Percentiles rank a stretch among this genome's conserved stretches.
Evolutionary conservation across 37 sponge, comb jelly and placozoan species (phyloP).

Genomic region (Crambe crambe): DNA sequence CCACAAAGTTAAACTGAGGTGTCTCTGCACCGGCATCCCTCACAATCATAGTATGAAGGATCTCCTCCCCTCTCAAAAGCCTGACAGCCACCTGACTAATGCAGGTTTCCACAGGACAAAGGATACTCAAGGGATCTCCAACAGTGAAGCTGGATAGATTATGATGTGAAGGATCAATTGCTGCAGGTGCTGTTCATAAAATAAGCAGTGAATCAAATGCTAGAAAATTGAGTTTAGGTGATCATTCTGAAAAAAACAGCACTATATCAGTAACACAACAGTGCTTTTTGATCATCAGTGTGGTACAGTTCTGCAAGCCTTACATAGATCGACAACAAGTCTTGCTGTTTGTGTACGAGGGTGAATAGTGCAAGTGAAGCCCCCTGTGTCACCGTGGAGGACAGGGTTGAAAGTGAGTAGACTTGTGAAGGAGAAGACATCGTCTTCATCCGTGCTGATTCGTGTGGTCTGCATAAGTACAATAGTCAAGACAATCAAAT

Average conservation of each 20-base stretch:
- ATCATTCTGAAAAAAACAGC: neutral
- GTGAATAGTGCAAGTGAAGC: slow-evolving; percentile 1
- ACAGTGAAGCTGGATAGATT: neutral
- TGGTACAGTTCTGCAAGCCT: neutral
- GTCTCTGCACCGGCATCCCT: neutral
- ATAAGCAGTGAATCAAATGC: neutral
- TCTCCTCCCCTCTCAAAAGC: neutral
- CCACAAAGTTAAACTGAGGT: neutral
- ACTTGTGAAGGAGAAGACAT: neutral
- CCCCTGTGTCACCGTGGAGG: neutral
- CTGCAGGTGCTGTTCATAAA: neutral
- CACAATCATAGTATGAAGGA: neutral
- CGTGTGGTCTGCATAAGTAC: neutral
- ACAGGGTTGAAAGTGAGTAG: neutral
- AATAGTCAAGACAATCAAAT: neutral
- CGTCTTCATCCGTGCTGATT: neutral
- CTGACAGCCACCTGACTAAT: neutral
- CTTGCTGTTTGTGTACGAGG: neutral
- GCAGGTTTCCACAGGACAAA: neutral
- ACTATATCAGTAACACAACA: neutral
- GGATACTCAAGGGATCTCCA: neutral
- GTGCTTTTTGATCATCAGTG: neutral
- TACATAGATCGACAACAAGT: neutral
- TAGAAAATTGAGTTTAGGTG: neutral
- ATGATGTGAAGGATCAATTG: neutral